phyloP scores from a whole-genome alignment of 2,888 invertebrate species.

The Aethes cnicana region DNA sequence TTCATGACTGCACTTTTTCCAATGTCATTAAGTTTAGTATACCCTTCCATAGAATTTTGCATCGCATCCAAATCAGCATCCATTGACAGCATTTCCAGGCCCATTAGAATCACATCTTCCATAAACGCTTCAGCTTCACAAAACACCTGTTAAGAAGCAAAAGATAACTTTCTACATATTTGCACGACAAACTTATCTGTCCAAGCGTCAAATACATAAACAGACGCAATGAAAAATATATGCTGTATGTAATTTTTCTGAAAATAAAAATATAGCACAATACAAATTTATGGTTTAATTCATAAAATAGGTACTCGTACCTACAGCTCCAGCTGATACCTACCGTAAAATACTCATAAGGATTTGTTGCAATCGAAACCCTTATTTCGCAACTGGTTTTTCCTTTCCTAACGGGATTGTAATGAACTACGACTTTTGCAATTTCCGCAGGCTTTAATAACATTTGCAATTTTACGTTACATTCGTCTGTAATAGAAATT shows the following conservation, averaged over 20 bases:
- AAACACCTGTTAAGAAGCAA: conserved; percentile 48
- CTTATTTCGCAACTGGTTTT: conserved; percentile 61
- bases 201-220: too few relatives aligned
- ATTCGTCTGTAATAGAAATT: conserved; percentile 47
- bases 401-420: conserved; percentile 63
- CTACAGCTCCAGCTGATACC: too few relatives aligned
- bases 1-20: too few relatives aligned
- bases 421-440: conserved; percentile 52
- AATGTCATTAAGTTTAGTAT: too few relatives aligned
- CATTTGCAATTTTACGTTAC: conserved; percentile 48
- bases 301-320: too few relatives aligned
- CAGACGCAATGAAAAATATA: too few relatives aligned
- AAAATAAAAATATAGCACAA: too few relatives aligned
- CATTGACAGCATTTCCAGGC: conserved; percentile 73
- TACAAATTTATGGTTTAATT: too few relatives aligned
- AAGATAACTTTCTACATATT: too few relatives aligned
- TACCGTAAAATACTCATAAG: conserved; percentile 70
- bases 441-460: conserved; percentile 52
- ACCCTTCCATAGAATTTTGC: conserved; percentile 50
- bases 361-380: conserved; percentile 62
- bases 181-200: too few relatives aligned
- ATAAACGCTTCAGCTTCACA: conserved; percentile 75
- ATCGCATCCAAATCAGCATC: conserved; percentile 60
- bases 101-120: conserved; percentile 70
- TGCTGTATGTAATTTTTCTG: too few relatives aligned